Conservation (phyloP, 2,888 invertebrate species). For the Arrhopalites spinosus region DNA sequence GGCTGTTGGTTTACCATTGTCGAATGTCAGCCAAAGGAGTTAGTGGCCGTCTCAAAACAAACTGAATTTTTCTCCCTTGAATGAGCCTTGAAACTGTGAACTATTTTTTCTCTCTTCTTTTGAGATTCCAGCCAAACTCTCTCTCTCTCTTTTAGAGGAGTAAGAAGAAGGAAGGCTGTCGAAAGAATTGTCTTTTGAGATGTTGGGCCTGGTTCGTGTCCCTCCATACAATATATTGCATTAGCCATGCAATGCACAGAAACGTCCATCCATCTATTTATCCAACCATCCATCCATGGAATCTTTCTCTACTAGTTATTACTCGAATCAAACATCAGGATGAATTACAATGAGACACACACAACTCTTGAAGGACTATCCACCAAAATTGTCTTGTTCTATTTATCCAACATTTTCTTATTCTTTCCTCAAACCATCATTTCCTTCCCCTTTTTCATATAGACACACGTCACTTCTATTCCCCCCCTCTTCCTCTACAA, state of each 20-base stretch:
- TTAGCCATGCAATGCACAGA: slow-evolving; percentile 12
- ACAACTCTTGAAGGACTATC: slow-evolving; percentile 29
- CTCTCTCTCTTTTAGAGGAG: not conserved
- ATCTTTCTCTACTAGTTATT: slow-evolving; percentile 14
- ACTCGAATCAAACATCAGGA: slow-evolving; percentile 26
- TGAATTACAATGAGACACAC: slow-evolving; percentile 28
- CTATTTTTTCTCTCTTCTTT: slow-evolving; percentile 4
- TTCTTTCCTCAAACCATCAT: slow-evolving; percentile 25
- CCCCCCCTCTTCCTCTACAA: not conserved
- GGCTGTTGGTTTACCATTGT: slow-evolving; percentile 9
- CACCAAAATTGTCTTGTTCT: slow-evolving; percentile 8
- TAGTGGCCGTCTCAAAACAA: slow-evolving; percentile 27
- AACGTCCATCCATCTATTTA: slow-evolving; percentile 27
- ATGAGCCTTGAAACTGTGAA: not conserved
- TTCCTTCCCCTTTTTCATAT: not conserved
- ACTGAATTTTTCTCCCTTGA: slow-evolving; percentile 17
- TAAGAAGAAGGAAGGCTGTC: slow-evolving; percentile 10
- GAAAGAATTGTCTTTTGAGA: slow-evolving; percentile 37
- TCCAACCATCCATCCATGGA: slow-evolving; percentile 8
- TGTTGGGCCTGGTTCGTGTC: slow-evolving; percentile 31
- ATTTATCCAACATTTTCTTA: slow-evolving; percentile 2
- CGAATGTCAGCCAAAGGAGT: slow-evolving; percentile 33
- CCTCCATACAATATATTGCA: slow-evolving; percentile 26
- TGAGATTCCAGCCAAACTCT: not conserved
- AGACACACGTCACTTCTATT: too few relatives aligned